Base-by-base conservation (phyloP, 2,797 vertebrate species). In the Paratrypauchen microcephalus region DNA sequence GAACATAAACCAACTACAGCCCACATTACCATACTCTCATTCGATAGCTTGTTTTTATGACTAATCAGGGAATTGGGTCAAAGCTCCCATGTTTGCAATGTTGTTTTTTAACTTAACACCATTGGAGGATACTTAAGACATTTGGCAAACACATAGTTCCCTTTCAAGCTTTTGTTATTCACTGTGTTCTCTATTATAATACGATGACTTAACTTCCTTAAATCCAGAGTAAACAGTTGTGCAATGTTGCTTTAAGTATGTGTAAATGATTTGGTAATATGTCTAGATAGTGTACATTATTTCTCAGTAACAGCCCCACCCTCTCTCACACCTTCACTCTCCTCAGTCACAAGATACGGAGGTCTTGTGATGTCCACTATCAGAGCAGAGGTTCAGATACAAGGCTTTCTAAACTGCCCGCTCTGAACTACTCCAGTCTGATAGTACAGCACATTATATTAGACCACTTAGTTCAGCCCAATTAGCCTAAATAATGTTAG, bases 301-400 rank as follows among this genome's bases (percentile, higher is more conserved):
- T 69, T 7, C 59, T 45, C 45, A 48, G 57, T 41, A 41, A 39
- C 9, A 12, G 36, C 36, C 9, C 9, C 2, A 55, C 48, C 21
- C 69, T 64, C 50, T 28, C 58, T 80, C 65, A 73, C 80, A 84
- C 76, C 72, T 81, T 78, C 76, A 75, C 74, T 48, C 69, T 76
- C 70, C 68, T 30, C 57, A 52, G 87, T 87, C 84, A 88, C 66
- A 70, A 84, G 85, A 79, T 70, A 66, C 69, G 24, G 69, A 74
- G 72, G 84, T 87, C 86, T 79, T 74, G 79, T 90, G 87, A 88
- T 77, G 69, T 79, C 80, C 80, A 15, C 79, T 83, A 84, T 74
- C 76, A 74, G 65, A 70, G 77, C 77, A 75, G 66, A 70, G 77
- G 75, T 76, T 73, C 76, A 77, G 81, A 88, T 78, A 87, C 75